Evolutionary conservation across 2,113 vertebrate species (phyloP), one percentile per base, ranked within the genome.

Genomic region (Nestor notabilis): DNA sequence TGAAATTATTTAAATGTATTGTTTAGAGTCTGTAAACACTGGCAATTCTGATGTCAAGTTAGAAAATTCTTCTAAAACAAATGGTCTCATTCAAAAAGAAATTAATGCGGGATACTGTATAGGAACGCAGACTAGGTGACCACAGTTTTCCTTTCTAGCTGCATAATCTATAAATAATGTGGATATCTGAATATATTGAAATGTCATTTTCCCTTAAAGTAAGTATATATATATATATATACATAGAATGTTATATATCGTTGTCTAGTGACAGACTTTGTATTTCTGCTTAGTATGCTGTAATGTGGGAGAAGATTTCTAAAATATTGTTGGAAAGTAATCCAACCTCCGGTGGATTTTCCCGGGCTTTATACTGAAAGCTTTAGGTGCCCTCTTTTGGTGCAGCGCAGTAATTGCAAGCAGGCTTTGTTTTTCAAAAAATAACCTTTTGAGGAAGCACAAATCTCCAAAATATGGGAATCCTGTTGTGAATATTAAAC

Each of bases 351-450:
- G 0, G 18, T 21, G 33, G 43, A 21, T 15, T 47, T 85, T 55
- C 53, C 69, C 14, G 20, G 64, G 25, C 24, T 76, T 53, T 77
- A 71, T 97, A 93, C 44, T 12, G 87, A 98, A 86, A 96, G 89
- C 90, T 97, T 97, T 93, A 94, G 64, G 97, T 84, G 97, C 98
- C 98, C 98, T 98, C 98, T 98, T 93, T 96, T 95, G 98, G 96
- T 65, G 25, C 1, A 5, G 1, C 2, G 4, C 5, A 1, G 94
- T 63, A 97, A 98, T 21, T 97, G 72, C 98, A 96, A 37, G 10
- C 43, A 44, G 46, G 29, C 71, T 91, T 90, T 78, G 50, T 80
- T 76, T 64, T 43, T 68, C 69, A 25, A n/a, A 47, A 47, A 66
- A 72, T 10, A 31, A 17, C 33, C 14, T 66, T 64, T 93, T 46